Evolutionary conservation across 2,888 invertebrate species (phyloP), one percentile per base, ranked within the genome.

Genomic region (Mechanitis mazaeus): DNA sequence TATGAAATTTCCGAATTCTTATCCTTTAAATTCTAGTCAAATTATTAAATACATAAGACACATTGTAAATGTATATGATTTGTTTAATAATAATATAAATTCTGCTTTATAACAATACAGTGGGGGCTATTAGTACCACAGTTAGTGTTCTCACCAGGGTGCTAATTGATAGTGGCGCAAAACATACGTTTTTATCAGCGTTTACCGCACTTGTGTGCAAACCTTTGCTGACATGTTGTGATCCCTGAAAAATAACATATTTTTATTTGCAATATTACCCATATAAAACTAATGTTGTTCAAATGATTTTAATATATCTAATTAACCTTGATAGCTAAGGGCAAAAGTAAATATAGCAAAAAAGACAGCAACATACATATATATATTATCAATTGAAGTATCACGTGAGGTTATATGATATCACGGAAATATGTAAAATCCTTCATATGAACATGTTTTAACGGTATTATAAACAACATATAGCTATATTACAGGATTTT

Each of bases 111-210:
- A 71, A 67, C 70, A 71, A 61, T 55, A 50, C 56, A 45, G 54
- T 53, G 47, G 60, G 64, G 64, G 71, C 69, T 66, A 83, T 88
- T 87, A 87, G 86, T 87, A 75, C 60, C 69, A 69, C 72, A 75
- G 88, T 90, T 90, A 90, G 87, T 85, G 73, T 77, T 81, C 90
- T 90, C 90, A 90, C 90, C 90, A 87, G 71, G 78, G 83, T 81
- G 75, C 83, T 82, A 69, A 83, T 79, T 58, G 76, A 70, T 63
- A 77, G 75, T 71, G 83, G 80, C 71, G 86, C 81, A 72, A 72
- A 84, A 88, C 87, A 75, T 88, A 87, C 87, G 68, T 85, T 86
- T 82, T 83, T 83, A 67, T 86, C 79, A 11, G 75, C 61, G 70
- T 83, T 86, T 81, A 88, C 87, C 75, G 82, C 78, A 67, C 80